phyloP scores from a whole-genome alignment of 2,888 invertebrate genomes.

The Flabesymbios commensalis region DNA sequence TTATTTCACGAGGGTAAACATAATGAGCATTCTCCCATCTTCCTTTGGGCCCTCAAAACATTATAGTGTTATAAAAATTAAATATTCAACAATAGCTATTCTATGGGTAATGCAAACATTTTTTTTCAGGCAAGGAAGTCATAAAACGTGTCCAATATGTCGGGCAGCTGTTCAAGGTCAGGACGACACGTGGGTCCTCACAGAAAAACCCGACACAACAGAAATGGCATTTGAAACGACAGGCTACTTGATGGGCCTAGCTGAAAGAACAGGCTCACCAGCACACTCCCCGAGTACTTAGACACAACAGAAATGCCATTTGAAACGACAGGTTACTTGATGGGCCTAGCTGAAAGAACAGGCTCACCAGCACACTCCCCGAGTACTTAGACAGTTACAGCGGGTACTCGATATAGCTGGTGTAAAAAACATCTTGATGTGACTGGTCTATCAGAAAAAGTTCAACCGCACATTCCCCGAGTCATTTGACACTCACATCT shows the following conservation, averaged over 20 bases:
- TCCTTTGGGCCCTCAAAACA: too few relatives aligned
- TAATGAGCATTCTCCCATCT: too few relatives aligned
- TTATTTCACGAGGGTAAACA: too few relatives aligned
- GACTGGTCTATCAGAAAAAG: too few relatives aligned
- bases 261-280: constrained; percentile 35
- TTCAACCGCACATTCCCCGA: too few relatives aligned
- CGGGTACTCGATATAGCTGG: too few relatives aligned
- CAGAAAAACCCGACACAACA: constrained; percentile 50
- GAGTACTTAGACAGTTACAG: too few relatives aligned
- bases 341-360: constrained; percentile 48
- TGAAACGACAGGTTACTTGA: constrained; percentile 52
- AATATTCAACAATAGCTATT: too few relatives aligned
- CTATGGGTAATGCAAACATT: too few relatives aligned
- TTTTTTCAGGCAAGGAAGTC: constrained; percentile 69
- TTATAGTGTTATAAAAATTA: too few relatives aligned
- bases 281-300: constrained; percentile 47
- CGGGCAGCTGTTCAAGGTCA: constrained; percentile 69
- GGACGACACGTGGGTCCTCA: constrained; percentile 65
- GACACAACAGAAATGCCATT: constrained; percentile 49
- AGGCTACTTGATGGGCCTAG: constrained; percentile 52
- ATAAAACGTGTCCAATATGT: constrained; percentile 75
- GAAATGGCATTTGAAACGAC: constrained; percentile 54
- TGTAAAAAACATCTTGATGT: too few relatives aligned
- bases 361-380: background rate
- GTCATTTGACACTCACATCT: too few relatives aligned